Base-by-base conservation (phyloP, 2,888 invertebrate species). In the Himalopsyche japonica region DNA sequence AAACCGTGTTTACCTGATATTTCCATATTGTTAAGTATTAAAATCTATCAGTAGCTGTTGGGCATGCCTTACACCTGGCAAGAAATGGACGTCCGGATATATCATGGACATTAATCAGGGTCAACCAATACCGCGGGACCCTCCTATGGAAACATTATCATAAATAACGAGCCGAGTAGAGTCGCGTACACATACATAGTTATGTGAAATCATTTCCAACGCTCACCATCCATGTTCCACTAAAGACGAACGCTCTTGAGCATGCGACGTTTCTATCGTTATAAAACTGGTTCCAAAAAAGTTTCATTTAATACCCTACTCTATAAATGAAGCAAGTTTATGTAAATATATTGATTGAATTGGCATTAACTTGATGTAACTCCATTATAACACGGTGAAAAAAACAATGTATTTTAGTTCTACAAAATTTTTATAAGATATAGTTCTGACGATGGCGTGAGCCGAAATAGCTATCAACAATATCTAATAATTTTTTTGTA, bases 31-130 rank as follows among this genome's bases (percentile, higher is more conserved):
- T 57, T 20, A 57, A 57, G 57, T 57, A 57, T 20, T 3, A 57
- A 24, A 57, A 57, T 20, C 57, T 20, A 57, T 57, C 57, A 57
- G 57, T 20, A 57, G 57, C 57, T 57, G 57, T 57, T 57, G 57
- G 57, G 20, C 57, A 57, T 57, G 57, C 57, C 57, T 57, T 57
- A 81, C 81, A 81, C 81, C 81, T 81, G 81, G 81, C 37, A 57
- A 76, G 70, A 43, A 76, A 70, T 76, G 20, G 76, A 43, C 81
- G 81, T 12, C 43, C 34, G 81, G 76, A 76, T 81, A 57, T 64
- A 81, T 81, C 81, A 81, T 37, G 70, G 64, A 81, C 49, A 81
- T 81, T 81, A 76, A 81, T 81, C 81, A 81, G 81, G 57, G 57
- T 57, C 57, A 57, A 57, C 57, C 57, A 57, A 57, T 57, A 57